Percentiles rank a stretch among this genome's conserved stretches.
Conservation (phyloP, 2,113 vertebrate genomes). For the Megaceryle torquata region DNA sequence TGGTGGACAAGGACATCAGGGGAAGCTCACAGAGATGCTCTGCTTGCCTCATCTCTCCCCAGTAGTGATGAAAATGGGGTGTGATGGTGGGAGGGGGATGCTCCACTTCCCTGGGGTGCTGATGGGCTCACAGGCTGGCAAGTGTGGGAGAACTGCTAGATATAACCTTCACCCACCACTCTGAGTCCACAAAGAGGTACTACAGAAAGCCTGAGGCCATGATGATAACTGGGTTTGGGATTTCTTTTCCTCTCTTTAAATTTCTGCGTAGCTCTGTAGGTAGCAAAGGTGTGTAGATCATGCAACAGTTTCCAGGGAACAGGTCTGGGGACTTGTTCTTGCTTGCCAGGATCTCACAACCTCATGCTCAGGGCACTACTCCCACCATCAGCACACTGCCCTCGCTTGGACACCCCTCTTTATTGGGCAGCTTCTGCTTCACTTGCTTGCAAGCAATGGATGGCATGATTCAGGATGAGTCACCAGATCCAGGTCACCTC, state of each 20-base stretch:
- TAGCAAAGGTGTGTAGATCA: not conserved
- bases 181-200: not conserved
- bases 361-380: not conserved
- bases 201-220: not conserved
- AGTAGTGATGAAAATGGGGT: not conserved
- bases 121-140: not conserved
- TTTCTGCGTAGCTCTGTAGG: not conserved
- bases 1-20: accelerated
- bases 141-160: not conserved
- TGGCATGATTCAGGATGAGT: not conserved
- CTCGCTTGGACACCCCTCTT: not conserved
- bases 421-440: not conserved
- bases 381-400: not conserved
- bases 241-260: not conserved
- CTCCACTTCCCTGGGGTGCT: not conserved
- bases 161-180: not conserved
- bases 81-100: not conserved
- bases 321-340: not conserved
- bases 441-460: accelerated
- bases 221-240: accelerated
- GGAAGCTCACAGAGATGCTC: not conserved
- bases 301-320: not conserved
- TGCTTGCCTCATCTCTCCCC: not conserved
- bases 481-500: not conserved
- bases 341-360: accelerated